Percentiles rank a stretch among this genome's conserved stretches.
These are phyloP conservation scores for Phengaris arion DNA, from an alignment of 2,888 invertebrate species.

Conservation along the genomic window DNA sequence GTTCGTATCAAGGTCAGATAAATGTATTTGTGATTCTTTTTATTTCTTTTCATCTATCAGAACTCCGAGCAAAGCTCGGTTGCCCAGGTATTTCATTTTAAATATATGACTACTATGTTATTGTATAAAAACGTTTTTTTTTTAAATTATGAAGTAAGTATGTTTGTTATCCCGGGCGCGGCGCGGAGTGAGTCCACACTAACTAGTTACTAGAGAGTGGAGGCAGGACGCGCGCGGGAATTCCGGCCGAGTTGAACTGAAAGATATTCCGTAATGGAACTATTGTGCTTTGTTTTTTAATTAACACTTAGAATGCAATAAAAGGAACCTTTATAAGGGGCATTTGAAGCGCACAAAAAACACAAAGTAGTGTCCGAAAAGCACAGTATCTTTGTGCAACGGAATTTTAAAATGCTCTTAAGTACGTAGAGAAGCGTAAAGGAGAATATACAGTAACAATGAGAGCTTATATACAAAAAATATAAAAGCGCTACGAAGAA, in stretches of 20 bases:
- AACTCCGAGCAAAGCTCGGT: too few species aligned
- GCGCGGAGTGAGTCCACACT: background rate
- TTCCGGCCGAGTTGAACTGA: conserved; percentile 24
- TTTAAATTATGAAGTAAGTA: conserved; percentile 22
- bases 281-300: conserved; percentile 25
- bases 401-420: conserved; percentile 7
- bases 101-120: too few species aligned
- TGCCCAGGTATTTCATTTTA: too few species aligned
- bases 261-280: conserved; percentile 28
- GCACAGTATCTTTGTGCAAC: conserved; percentile 9
- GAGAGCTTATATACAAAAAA: background rate
- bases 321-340: conserved; percentile 10
- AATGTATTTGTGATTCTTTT: too few species aligned
- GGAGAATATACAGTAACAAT: conserved; percentile 13
- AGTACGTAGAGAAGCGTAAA: background rate
- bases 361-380: background rate
- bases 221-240: conserved; percentile 12
- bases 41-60: too few species aligned
- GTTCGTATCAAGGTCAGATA: too few species aligned
- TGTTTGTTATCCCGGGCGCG: background rate
- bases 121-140: background rate
- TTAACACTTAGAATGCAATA: conserved; percentile 21
- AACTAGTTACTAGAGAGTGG: background rate
- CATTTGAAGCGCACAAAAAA: conserved; percentile 8
- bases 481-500: background rate